phyloP scores from a whole-genome alignment of 2,888 invertebrate genomes.

The Agrochola circellaris region DNA sequence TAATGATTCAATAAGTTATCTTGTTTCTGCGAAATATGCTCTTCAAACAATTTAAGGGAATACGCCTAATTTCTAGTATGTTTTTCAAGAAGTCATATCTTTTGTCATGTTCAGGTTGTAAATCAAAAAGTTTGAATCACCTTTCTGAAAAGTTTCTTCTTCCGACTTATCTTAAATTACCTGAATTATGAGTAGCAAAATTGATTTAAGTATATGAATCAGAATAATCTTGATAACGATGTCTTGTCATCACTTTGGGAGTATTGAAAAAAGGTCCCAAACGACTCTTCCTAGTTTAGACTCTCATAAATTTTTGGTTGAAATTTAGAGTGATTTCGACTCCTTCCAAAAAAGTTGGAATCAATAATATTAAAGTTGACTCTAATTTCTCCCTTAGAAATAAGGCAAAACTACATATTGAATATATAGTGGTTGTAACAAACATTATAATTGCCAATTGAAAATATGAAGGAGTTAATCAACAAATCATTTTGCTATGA shows the following conservation, averaged over 20 bases:
- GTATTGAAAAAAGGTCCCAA: neutral
- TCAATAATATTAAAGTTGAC: neutral
- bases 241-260: neutral
- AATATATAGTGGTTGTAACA: conserved; percentile 3
- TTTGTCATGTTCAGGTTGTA: conserved; percentile 22
- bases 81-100: conserved; percentile 3
- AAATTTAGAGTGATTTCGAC: neutral
- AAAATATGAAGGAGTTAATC: conserved; percentile 25
- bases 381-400: neutral
- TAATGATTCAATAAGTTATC: conserved; percentile 22
- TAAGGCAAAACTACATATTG: too few species aligned
- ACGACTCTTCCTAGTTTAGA: too few species aligned
- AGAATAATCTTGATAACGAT: neutral
- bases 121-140: conserved; percentile 21
- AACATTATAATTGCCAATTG: conserved; percentile 21
- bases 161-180: conserved; percentile 12
- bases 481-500: conserved; percentile 43
- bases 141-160: conserved; percentile 23
- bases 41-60: conserved; percentile 11
- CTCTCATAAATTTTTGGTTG: neutral
- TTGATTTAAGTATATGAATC: neutral
- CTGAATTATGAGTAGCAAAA: conserved; percentile 1
- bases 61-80: neutral
- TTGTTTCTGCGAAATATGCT: conserved; percentile 22
- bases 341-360: neutral